Base-by-base conservation (phyloP, 1,140 invertebrate species). In the Drosophila micromelanica region DNA sequence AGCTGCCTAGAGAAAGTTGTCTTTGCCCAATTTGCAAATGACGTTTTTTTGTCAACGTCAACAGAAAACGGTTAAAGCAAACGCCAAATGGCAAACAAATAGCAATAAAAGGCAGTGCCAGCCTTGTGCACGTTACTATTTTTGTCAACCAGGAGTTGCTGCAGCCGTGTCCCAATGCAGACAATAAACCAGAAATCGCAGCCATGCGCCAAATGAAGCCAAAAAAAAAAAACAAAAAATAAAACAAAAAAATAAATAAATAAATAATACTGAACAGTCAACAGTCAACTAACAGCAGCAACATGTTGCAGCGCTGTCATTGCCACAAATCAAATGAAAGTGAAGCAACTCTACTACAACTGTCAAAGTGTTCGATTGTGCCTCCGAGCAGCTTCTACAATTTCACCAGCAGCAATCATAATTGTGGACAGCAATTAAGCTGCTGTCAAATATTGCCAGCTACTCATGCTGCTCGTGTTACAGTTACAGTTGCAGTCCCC, bases 41-140 rank as follows among this genome's bases (percentile, higher is more conserved):
- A 89, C 84, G 84, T 89, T 89, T 89, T 86, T 89, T 89, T 89
- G 85, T 89, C 85, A 89, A 89, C 84, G 82, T 89, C 82, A 89
- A 87, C 13, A 42, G 56, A 49, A 69, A 75, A 75, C 55, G 23
- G 55, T 76, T 78, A 82, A 78, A 9, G 23, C 80, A 84, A 82
- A 78, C 82, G 76, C 80, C 55, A 68, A 71, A 75, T 61, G 43
- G 70, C 71, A 74, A 78, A 82, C 80, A 84, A 82, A 78, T 82
- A 76, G 80, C 80, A 85, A 85, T 89, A 89, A 89, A 89, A 89
- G 84, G 84, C 84, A 86, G 78, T 85, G 82, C 75, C 81, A 68
- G 80, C 40, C 61, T 27, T 52, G 49, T 70, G 77, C 82, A 77
- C 73, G 84, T 89, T 87, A 87, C 82, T 78, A 89, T 79, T 87